Conservation (phyloP, 2,797 vertebrate species). For the Pipistrellus nathusii region DNA sequence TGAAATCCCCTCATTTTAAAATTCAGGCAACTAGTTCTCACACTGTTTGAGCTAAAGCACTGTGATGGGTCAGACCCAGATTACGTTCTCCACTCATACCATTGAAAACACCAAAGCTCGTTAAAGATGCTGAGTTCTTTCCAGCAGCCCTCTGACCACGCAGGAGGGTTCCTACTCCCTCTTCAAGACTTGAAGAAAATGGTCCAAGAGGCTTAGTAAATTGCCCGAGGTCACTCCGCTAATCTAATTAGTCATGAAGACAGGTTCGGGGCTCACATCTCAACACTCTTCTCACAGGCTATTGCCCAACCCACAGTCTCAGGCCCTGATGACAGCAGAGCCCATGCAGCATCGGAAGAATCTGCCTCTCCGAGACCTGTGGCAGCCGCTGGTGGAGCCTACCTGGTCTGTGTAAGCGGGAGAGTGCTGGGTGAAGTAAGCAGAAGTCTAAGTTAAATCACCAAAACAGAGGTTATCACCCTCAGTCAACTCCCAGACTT, state of each 20-base stretch:
- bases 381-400: neutral
- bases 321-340: neutral
- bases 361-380: neutral
- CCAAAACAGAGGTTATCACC: neutral
- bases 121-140: neutral
- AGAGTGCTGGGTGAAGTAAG: neutral
- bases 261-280: neutral
- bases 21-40: neutral
- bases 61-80: neutral
- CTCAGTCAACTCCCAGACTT: neutral
- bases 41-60: neutral
- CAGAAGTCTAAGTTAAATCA: neutral
- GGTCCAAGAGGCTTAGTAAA: neutral
- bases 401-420: neutral
- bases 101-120: neutral
- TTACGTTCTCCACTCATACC: neutral
- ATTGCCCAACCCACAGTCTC: neutral
- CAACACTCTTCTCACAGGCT: neutral
- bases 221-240: neutral
- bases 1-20: conserved; percentile 3
- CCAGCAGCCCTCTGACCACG: neutral
- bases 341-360: neutral
- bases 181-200: neutral
- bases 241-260: neutral
- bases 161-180: neutral